phyloP scores from a whole-genome alignment of 1,140 invertebrate genomes.

The Nasonia giraulti region DNA sequence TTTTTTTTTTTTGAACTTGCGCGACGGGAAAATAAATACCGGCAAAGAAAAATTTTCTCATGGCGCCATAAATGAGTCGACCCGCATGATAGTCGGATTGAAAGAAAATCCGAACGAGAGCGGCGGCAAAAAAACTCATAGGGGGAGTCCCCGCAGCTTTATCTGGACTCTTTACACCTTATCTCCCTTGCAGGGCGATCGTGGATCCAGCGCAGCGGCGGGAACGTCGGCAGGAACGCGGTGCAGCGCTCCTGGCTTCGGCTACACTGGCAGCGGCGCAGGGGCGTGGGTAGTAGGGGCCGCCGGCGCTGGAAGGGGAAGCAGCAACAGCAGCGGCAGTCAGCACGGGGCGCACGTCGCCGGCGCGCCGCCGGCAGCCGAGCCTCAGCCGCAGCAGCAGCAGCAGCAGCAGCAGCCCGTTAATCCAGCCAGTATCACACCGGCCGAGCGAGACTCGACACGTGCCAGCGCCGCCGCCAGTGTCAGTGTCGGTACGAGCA shows the following conservation, averaged over 20 bases:
- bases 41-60: not conserved
- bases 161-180: conserved; percentile 51
- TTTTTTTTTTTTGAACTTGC: no score
- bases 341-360: conserved; percentile 54
- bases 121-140: not conserved
- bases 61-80: not conserved
- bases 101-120: not conserved
- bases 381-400: conserved; percentile 64
- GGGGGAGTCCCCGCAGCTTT: conserved; percentile 3
- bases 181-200: conserved; percentile 69
- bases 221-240: conserved; percentile 42
- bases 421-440: conserved; percentile 69
- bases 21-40: not conserved
- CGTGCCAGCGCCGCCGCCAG: conserved; percentile 52
- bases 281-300: conserved; percentile 50
- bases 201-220: conserved; percentile 54
- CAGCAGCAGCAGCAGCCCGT: conserved; percentile 64
- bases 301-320: conserved; percentile 54
- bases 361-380: conserved; percentile 57
- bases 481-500: conserved; percentile 16
- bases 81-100: not conserved
- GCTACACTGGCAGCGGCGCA: conserved; percentile 47
- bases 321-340: conserved; percentile 14
- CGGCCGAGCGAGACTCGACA: conserved; percentile 70
- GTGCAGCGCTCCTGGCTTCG: conserved; percentile 47